These are phyloP conservation scores for Spatulosminthurus flaviceps DNA, from an alignment of 2,888 invertebrate genomes.

Conservation along the genomic window DNA sequence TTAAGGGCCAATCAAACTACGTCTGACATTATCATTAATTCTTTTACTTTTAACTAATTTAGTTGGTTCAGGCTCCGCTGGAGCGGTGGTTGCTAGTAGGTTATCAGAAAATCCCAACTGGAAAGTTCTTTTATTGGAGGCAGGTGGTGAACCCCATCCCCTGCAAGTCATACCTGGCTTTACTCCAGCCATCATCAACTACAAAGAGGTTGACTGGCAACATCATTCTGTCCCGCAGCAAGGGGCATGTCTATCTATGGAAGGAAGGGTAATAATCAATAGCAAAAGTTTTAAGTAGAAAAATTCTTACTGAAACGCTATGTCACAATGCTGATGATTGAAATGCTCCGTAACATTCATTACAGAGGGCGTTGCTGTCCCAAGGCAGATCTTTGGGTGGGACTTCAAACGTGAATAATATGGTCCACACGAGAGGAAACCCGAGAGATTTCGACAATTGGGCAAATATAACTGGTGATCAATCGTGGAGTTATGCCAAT, in stretches of 20 bases:
- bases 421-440: constrained; percentile 14
- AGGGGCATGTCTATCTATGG: constrained; percentile 72
- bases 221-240: constrained; percentile 75
- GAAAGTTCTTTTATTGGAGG: constrained; percentile 64
- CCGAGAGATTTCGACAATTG: constrained; percentile 48
- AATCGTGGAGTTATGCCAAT: constrained; percentile 46
- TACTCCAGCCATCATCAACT: constrained; percentile 71
- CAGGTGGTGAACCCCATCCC: constrained; percentile 71
- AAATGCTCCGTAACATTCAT: too few species aligned
- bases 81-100: constrained; percentile 73
- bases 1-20: too few species aligned
- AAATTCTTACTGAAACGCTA: too few species aligned
- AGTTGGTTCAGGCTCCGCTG: constrained; percentile 65
- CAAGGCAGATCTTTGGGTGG: constrained; percentile 43
- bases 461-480: constrained; percentile 49
- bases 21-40: too few species aligned
- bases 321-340: too few species aligned
- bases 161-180: constrained; percentile 47
- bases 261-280: constrained; percentile 67
- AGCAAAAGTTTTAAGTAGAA: too few species aligned
- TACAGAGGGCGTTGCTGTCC: neutral
- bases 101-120: constrained; percentile 65
- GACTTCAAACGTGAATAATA: constrained; percentile 19
- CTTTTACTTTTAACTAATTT: too few species aligned
- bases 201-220: constrained; percentile 77